phyloP scores from a whole-genome alignment of 2,888 invertebrate genomes.

The Miltochrista miniata region DNA sequence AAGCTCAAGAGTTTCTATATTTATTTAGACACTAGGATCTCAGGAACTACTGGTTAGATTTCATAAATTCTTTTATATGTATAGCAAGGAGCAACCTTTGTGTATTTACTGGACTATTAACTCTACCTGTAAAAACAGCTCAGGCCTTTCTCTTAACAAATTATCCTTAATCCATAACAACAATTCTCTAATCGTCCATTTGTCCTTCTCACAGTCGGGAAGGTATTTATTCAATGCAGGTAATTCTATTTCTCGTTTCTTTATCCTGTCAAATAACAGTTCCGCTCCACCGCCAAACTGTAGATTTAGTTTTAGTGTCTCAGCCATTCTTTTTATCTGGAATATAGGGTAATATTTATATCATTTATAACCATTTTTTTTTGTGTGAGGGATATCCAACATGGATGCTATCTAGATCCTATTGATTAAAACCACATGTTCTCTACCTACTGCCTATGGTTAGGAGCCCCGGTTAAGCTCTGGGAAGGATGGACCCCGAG shows the following conservation, averaged over 20 bases:
- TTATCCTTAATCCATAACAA: constrained; percentile 94
- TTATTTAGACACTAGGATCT: no score
- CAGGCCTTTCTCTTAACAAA: constrained; percentile 91
- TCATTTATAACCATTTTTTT: no score
- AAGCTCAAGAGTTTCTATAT: no score
- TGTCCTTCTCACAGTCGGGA: constrained; percentile 48
- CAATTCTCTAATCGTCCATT: constrained; percentile 88
- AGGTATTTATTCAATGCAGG: constrained; percentile 79
- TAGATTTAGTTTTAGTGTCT: constrained; percentile 50
- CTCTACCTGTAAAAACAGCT: constrained; percentile 79
- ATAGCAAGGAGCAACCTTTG: neutral
- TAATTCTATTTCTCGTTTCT: constrained; percentile 86
- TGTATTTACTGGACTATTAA: neutral
- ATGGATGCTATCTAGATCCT: no score
- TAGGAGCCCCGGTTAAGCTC: no score
- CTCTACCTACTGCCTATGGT: no score
- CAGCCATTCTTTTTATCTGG: constrained; percentile 40
- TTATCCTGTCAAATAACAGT: constrained; percentile 92
- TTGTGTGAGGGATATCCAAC: no score
- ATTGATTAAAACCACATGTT: no score
- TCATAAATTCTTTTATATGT: no score
- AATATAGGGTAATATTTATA: neutral
- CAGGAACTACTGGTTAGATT: no score
- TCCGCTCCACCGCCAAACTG: constrained; percentile 94
- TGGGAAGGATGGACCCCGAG: no score